Evolutionary conservation across 2,797 vertebrate genomes (phyloP).

Genomic region (Parauchenoglanis ngamensis): DNA sequence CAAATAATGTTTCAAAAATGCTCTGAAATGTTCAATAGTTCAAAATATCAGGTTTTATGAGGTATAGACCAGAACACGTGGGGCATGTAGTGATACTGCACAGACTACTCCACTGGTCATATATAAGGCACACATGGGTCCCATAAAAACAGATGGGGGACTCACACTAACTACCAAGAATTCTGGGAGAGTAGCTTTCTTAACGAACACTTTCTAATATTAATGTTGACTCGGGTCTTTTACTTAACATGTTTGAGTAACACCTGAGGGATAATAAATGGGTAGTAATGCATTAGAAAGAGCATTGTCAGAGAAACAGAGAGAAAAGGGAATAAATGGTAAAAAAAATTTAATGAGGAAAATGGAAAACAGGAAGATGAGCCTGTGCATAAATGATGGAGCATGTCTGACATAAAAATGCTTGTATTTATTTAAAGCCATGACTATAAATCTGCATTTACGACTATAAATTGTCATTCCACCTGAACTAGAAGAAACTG

Average conservation of each 20-base stretch:
- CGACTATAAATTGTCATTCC: not conserved
- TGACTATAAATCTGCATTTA: not conserved
- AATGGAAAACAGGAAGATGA: not conserved
- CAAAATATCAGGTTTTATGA: slow-evolving; percentile 9
- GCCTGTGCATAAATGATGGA: not conserved
- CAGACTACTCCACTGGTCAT: slow-evolving; percentile 31
- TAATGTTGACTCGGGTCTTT: not conserved
- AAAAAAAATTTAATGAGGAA: not conserved
- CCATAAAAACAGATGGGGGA: slow-evolving; percentile 13
- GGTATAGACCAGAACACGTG: not conserved
- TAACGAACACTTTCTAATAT: slow-evolving; percentile 19
- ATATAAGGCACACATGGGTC: slow-evolving; percentile 36
- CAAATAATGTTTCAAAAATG: not conserved
- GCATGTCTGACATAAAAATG: not conserved
- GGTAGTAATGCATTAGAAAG: not conserved
- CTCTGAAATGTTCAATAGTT: not conserved
- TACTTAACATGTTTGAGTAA: slow-evolving; percentile 17
- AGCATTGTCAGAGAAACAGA: not conserved
- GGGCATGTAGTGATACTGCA: slow-evolving; percentile 10
- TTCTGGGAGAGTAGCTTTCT: not conserved
- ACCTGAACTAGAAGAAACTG: not conserved
- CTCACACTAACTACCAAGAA: slow-evolving; percentile 1
- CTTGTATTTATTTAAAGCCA: not conserved
- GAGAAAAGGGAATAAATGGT: not conserved
- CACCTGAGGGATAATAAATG: not conserved